These are phyloP conservation scores for Rhyacichthys aspro DNA, from an alignment of 2,797 vertebrate genomes.

Conservation along the genomic window DNA sequence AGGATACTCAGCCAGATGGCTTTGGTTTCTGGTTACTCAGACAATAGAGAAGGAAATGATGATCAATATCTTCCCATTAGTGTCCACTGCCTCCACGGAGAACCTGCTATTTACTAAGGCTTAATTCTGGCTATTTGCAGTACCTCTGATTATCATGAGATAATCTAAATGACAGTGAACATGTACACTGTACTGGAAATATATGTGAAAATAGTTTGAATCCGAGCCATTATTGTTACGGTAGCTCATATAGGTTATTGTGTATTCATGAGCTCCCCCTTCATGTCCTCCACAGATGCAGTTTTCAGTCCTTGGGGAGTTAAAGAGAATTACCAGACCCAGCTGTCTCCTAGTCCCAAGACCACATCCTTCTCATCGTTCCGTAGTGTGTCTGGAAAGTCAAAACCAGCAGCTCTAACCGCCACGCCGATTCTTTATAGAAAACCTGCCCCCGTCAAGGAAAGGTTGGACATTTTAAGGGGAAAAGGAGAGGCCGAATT, in stretches of 20 bases:
- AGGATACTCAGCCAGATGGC: constrained; percentile 74
- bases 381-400: constrained; percentile 22
- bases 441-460: constrained; percentile 18
- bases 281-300: constrained; percentile 67
- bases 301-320: constrained; percentile 50
- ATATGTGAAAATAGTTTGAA: neutral
- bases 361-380: constrained; percentile 40
- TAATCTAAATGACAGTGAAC: constrained; percentile 14
- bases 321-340: constrained; percentile 53
- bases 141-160: constrained; percentile 23
- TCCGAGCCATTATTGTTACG: constrained; percentile 5
- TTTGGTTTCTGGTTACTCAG: constrained; percentile 70
- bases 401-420: constrained; percentile 15
- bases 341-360: constrained; percentile 37
- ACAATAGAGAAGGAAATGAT: constrained; percentile 53
- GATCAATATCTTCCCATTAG: constrained; percentile 83
- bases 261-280: constrained; percentile 49
- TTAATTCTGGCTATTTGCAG: constrained; percentile 26
- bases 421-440: constrained; percentile 26
- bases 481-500: constrained; percentile 18
- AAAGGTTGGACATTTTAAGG: constrained; percentile 18
- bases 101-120: constrained; percentile 56
- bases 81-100: constrained; percentile 41
- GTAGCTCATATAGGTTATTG: constrained; percentile 23
- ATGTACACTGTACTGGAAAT: neutral